Evolutionary conservation across 2,797 vertebrate species (phyloP).

Genomic region (Emys orbicularis): DNA sequence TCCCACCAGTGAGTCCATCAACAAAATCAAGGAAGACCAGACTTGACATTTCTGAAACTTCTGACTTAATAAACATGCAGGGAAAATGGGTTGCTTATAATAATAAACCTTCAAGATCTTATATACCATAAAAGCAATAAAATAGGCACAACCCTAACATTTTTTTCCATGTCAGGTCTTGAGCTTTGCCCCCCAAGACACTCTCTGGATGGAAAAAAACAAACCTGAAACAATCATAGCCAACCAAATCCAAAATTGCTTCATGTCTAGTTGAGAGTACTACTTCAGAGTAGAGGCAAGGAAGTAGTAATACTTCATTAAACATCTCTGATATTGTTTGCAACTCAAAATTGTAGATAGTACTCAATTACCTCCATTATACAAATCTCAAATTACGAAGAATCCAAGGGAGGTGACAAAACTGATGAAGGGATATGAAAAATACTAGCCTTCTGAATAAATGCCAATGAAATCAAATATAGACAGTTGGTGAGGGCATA

Average conservation of each 20-base stretch:
- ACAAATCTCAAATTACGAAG: neutral
- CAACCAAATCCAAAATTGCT: neutral
- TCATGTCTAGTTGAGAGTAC: neutral
- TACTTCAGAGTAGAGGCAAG: neutral
- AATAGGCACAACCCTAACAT: accelerated
- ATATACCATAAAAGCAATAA: neutral
- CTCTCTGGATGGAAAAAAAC: neutral
- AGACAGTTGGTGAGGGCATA: neutral
- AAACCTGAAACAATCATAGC: neutral
- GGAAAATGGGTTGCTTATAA: neutral
- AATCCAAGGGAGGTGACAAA: neutral
- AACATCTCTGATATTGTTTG: neutral
- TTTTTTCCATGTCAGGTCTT: neutral
- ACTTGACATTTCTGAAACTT: neutral
- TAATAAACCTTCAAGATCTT: neutral
- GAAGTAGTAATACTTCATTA: neutral
- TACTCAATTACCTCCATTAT: neutral
- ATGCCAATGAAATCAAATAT: neutral
- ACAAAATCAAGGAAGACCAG: neutral
- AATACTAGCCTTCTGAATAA: neutral
- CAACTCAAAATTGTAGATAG: neutral
- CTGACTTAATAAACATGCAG: neutral
- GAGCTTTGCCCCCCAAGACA: accelerated
- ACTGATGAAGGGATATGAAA: neutral
- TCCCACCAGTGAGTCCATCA: neutral